Percentiles rank a stretch among this genome's conserved stretches.
Conservation (phyloP, 2,888 invertebrate genomes). For the Cecidostiba fungosa region DNA sequence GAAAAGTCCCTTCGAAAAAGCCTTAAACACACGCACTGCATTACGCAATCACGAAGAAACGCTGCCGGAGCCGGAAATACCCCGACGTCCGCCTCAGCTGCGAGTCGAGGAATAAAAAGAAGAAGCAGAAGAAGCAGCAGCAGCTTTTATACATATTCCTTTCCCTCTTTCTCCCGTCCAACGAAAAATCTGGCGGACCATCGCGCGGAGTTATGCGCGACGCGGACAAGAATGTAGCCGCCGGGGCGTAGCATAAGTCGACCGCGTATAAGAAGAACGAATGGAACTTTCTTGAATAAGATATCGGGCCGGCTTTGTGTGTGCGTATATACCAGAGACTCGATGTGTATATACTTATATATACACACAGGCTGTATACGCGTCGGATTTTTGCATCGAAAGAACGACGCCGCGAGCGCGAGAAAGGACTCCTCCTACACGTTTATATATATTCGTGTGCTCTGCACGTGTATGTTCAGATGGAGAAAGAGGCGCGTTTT, state of each 20-base stretch:
- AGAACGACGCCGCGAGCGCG: slow-evolving; percentile 60
- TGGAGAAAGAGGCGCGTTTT: slow-evolving; percentile 27
- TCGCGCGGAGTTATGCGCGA: slow-evolving; percentile 75
- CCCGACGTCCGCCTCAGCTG: slow-evolving; percentile 18
- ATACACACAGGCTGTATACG: not conserved
- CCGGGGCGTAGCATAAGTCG: slow-evolving; percentile 58
- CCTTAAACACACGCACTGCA: not conserved
- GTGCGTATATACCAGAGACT: not conserved
- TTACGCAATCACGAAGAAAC: slow-evolving; percentile 41
- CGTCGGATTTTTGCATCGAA: slow-evolving; percentile 66
- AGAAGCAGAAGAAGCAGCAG: not conserved
- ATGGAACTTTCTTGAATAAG: slow-evolving; percentile 79
- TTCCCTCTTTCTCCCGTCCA: slow-evolving; percentile 1
- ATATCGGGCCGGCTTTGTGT: slow-evolving; percentile 72
- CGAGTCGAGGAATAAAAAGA: not conserved
- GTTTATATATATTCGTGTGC: not conserved
- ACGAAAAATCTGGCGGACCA: slow-evolving; percentile 35
- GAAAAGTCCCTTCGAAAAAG: not conserved
- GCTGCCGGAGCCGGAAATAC: slow-evolving; percentile 50
- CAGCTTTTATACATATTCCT: slow-evolving; percentile 4
- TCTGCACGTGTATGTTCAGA: slow-evolving; percentile 10
- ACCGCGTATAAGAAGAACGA: slow-evolving; percentile 72
- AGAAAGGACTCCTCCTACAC: slow-evolving; percentile 11
- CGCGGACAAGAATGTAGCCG: slow-evolving; percentile 77
- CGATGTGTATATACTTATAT: not conserved